Conservation (phyloP, 2,888 invertebrate species). For the Sesia apiformis region DNA sequence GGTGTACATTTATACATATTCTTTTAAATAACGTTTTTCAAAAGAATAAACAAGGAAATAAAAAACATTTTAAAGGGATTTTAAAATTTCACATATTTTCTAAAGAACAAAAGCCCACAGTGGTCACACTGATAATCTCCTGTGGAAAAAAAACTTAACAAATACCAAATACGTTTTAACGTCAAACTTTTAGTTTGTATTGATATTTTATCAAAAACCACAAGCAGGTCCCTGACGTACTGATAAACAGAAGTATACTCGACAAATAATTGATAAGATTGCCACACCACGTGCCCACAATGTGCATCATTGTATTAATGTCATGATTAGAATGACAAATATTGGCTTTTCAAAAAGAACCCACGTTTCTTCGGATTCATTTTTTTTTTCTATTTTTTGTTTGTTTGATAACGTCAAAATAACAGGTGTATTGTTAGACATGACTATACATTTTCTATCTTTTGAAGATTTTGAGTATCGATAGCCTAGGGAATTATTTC, state of each 20-base stretch:
- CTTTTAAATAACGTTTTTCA: no score
- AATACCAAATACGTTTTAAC: no score
- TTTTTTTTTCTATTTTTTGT: neutral
- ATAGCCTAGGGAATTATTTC: neutral
- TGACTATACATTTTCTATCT: slow-evolving; percentile 16
- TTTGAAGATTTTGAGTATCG: neutral
- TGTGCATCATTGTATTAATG: slow-evolving; percentile 19
- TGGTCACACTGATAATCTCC: no score
- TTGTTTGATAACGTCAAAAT: neutral
- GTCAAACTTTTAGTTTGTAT: neutral
- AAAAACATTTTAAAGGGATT: no score
- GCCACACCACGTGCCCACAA: slow-evolving; percentile 19
- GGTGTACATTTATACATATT: no score
- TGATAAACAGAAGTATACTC: slow-evolving; percentile 17
- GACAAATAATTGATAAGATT: slow-evolving; percentile 37
- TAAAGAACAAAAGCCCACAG: no score
- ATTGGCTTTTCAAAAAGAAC: slow-evolving; percentile 19
- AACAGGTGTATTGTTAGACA: neutral
- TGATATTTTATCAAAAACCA: neutral
- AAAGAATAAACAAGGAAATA: no score
- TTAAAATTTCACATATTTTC: no score
- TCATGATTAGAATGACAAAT: slow-evolving; percentile 45
- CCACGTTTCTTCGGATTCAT: neutral
- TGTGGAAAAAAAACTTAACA: no score
- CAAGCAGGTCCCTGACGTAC: neutral